Evolutionary conservation across 2,797 vertebrate genomes (phyloP), one percentile per base, ranked within the genome.

Genomic region (Falco concolor): DNA sequence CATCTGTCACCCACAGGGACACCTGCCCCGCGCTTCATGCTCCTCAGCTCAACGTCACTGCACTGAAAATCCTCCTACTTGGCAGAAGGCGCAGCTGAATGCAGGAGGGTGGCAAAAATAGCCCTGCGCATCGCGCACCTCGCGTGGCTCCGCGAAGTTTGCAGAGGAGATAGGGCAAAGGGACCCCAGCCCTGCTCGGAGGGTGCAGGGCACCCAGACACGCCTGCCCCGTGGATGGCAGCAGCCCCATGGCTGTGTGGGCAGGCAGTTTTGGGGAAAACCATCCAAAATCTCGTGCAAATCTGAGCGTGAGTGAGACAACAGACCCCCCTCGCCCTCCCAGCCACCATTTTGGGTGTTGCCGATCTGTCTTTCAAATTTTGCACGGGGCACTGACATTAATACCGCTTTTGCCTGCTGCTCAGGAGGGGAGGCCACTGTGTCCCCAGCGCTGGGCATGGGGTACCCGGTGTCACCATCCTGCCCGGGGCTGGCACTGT

Each of bases 1-100:
- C 96, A 97, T 97, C 97, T 97, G 97, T 96, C 90, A 94, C 93
- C 91, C 85, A 74, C 56, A 40, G 89, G 84, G 92, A 91, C 96
- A 97, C 96, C 95, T 95, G 96, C 96, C 94, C 94, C 86, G 90
- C 23, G 2, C 60, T 91, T 87, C 74, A 56, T 8, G 86, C 90
- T 94, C 88, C 89, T 93, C n/a, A 1, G 74, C 68, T 63, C 49
- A 95, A 85, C 76, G 79, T 95, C 96, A 92, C 90, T 5, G 0
- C 25, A 0, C 77, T 0, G 42, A 95, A 96, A 97, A 97, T 95
- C 96, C 95, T 93, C 95, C 95, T 95, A 93, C 96, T 96, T 93
- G 84, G 93, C 93, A 97, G 85, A 49, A 96, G 92, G 79, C 90
- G 70, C 8, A 22, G 84, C 89, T 77, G 34, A 90, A 80, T 0